These are phyloP conservation scores for Heterotis niloticus DNA, from an alignment of 2,113 vertebrate species.

Conservation along the genomic window DNA sequence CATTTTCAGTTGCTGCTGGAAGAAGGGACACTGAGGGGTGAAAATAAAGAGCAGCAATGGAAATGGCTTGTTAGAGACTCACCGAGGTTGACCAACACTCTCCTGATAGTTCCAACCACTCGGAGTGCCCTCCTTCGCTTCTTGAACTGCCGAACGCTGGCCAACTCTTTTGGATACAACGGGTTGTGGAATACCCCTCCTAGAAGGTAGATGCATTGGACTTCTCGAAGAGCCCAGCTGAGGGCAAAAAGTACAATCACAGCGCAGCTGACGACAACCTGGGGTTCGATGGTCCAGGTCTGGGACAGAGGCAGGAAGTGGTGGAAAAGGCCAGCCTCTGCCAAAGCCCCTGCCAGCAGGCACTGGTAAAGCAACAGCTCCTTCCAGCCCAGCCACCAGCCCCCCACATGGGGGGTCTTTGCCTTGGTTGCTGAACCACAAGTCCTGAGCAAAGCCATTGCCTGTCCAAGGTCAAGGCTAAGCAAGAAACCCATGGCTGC, in stretches of 20 bases:
- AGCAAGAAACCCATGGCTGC: slow-evolving; percentile 85
- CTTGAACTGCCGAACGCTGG: slow-evolving; percentile 74
- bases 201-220: slow-evolving; percentile 82
- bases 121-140: slow-evolving; percentile 75
- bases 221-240: slow-evolving; percentile 78
- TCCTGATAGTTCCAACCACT: slow-evolving; percentile 74
- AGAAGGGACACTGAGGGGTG: background rate
- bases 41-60: background rate
- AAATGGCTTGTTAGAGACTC: slow-evolving; percentile 45
- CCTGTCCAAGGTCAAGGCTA: slow-evolving; percentile 85
- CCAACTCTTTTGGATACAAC: slow-evolving; percentile 82
- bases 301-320: slow-evolving; percentile 60
- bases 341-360: slow-evolving; percentile 68
- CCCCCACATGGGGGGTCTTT: slow-evolving; percentile 46
- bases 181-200: slow-evolving; percentile 88
- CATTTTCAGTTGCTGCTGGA: background rate
- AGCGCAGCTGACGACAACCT: slow-evolving; percentile 74
- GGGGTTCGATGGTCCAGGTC: slow-evolving; percentile 61
- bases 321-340: slow-evolving; percentile 80
- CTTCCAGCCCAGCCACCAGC: slow-evolving; percentile 67
- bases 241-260: slow-evolving; percentile 73
- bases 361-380: slow-evolving; percentile 70
- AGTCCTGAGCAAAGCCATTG: slow-evolving; percentile 62
- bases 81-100: slow-evolving; percentile 87
- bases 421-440: slow-evolving; percentile 47